phyloP scores from a whole-genome alignment of 2,888 invertebrate genomes.

The Metalampra italica region DNA sequence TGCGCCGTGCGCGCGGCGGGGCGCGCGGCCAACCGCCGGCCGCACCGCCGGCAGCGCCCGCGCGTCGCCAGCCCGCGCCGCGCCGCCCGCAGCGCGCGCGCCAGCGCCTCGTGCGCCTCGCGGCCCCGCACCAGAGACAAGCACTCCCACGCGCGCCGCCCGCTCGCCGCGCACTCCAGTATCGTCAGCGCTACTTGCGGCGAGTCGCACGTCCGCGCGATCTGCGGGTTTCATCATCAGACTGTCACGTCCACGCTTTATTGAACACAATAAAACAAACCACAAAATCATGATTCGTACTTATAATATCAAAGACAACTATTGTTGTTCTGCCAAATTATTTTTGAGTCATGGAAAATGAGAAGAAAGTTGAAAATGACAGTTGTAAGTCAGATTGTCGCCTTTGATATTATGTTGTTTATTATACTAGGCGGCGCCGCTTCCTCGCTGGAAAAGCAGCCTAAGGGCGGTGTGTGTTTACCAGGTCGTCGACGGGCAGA shows the following conservation, averaged over 20 bases:
- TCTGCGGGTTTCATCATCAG: slow-evolving; percentile 4
- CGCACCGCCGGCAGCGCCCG: slow-evolving; percentile 50
- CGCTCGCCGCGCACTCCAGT: slow-evolving; percentile 32
- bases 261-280: no score
- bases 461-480: slow-evolving; percentile 10
- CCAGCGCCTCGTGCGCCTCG: slow-evolving; percentile 46
- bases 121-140: slow-evolving; percentile 35
- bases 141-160: slow-evolving; percentile 29
- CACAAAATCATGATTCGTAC: no score
- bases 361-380: no score
- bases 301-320: no score
- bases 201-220: slow-evolving; percentile 33
- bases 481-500: slow-evolving; percentile 47
- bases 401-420: no score
- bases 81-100: slow-evolving; percentile 46
- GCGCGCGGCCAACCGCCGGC: slow-evolving; percentile 9
- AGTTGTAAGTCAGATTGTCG: no score
- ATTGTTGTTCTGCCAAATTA: no score
- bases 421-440: no score
- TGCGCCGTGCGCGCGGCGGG: slow-evolving; percentile 44
- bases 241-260: no score
- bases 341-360: no score
- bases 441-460: no score
- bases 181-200: slow-evolving; percentile 37
- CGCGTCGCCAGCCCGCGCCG: slow-evolving; percentile 50